Evolutionary conservation across 2,113 vertebrate species (phyloP).

Genomic region (Taurulus bubalis): DNA sequence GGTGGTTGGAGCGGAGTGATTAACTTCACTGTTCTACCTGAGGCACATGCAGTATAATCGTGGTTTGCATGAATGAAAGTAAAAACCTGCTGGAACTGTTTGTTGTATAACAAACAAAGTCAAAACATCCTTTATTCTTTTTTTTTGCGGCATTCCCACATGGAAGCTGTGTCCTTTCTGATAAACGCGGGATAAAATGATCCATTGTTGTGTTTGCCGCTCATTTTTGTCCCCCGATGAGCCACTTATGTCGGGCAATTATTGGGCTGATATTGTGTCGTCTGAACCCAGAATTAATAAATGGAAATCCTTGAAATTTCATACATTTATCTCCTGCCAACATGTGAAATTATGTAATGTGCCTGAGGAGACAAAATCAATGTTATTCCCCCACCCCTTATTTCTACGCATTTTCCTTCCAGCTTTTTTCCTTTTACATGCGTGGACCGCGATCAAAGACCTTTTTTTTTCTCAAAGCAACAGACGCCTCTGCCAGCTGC

Average conservation of each 20-base stretch:
- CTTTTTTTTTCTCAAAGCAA: constrained; percentile 27
- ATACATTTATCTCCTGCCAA: neutral
- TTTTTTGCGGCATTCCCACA: neutral
- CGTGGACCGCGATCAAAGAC: constrained; percentile 30
- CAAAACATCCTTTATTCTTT: neutral
- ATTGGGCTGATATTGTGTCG: neutral
- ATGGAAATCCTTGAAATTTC: neutral
- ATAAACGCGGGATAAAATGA: neutral
- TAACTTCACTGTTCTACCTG: neutral
- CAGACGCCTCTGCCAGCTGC: constrained; percentile 16
- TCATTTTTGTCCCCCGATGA: neutral
- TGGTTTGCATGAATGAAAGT: neutral
- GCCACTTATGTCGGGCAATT: neutral
- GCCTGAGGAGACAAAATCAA: neutral
- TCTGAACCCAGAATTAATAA: neutral
- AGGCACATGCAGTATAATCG: neutral
- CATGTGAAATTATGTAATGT: neutral
- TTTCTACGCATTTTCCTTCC: neutral
- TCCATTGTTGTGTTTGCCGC: neutral
- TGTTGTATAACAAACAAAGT: neutral
- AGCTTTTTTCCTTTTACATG: neutral
- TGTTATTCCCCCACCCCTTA: neutral
- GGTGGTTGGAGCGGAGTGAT: neutral
- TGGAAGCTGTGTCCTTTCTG: neutral
- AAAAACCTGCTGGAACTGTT: neutral